Evolutionary conservation across 2,797 vertebrate species (phyloP).

Genomic region (Benthosema pterotum): DNA sequence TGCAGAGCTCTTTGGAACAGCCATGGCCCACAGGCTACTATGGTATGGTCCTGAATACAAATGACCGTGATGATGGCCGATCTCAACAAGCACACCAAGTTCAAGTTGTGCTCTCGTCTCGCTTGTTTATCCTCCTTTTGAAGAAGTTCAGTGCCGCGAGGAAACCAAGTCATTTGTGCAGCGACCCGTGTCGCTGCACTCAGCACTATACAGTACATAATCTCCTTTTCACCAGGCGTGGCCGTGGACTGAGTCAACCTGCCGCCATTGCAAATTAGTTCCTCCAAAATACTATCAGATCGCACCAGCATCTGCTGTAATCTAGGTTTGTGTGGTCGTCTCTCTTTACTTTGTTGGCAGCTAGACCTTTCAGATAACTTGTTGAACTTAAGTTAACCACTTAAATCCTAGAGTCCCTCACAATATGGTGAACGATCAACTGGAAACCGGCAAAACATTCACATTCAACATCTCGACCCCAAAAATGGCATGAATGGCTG

Average conservation of each 20-base stretch:
- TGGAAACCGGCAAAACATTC: no score
- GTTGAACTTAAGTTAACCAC: no score
- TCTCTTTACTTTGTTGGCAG: slow-evolving; percentile 13
- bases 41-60: slow-evolving; percentile 57
- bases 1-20: slow-evolving; percentile 26
- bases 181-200: slow-evolving; percentile 22
- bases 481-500: no score
- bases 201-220: slow-evolving; percentile 18
- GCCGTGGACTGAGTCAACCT: slow-evolving; percentile 29
- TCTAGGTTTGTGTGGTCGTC: slow-evolving; percentile 32
- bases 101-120: slow-evolving; percentile 25
- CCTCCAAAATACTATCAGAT: slow-evolving; percentile 50
- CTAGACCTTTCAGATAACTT: no score
- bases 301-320: slow-evolving; percentile 21
- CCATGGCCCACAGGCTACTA: slow-evolving; percentile 12
- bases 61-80: slow-evolving; percentile 25
- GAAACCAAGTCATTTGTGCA: slow-evolving; percentile 12
- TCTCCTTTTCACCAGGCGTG: slow-evolving; percentile 30
- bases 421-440: no score
- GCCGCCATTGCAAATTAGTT: slow-evolving; percentile 42
- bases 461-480: no score
- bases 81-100: slow-evolving; percentile 20
- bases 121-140: slow-evolving; percentile 41
- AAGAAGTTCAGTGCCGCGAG: slow-evolving; percentile 28
- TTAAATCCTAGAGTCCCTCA: no score